phyloP scores from a whole-genome alignment of 2,888 invertebrate species.

The Rhagonycha lutea region DNA sequence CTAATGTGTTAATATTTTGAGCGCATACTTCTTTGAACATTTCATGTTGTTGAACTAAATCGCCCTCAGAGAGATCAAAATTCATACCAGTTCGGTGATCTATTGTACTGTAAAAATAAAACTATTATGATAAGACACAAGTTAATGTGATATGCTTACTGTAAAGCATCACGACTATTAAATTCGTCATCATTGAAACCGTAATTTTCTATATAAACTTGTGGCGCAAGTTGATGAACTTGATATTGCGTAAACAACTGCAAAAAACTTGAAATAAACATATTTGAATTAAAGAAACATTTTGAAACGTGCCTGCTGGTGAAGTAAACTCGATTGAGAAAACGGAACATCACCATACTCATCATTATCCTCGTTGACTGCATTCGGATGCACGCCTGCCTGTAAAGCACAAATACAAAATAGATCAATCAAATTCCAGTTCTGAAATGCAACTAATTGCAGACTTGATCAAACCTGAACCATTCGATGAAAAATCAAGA shows the following conservation, averaged over 20 bases:
- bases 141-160: conserved; percentile 52
- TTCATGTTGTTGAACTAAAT: conserved; percentile 57
- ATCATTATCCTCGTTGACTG: conserved; percentile 58
- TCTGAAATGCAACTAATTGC: neutral
- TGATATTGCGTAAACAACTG: conserved; percentile 65
- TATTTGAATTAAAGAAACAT: neutral
- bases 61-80: conserved; percentile 58
- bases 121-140: neutral
- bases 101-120: conserved; percentile 40
- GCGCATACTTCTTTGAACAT: conserved; percentile 65
- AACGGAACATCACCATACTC: conserved; percentile 59
- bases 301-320: conserved; percentile 54
- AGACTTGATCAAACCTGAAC: neutral
- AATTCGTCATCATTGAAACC: conserved; percentile 68
- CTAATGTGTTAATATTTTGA: conserved; percentile 50
- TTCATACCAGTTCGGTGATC: conserved; percentile 50
- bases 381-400: conserved; percentile 54
- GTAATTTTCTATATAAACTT: conserved; percentile 62
- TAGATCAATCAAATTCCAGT: neutral
- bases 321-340: conserved; percentile 57
- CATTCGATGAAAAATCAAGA: neutral
- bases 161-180: conserved; percentile 60
- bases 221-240: conserved; percentile 64
- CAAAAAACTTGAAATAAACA: conserved; percentile 22
- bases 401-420: conserved; percentile 32